These are phyloP conservation scores for Mionectes macconnelli DNA, from an alignment of 2,113 vertebrate genomes.

Conservation along the genomic window DNA sequence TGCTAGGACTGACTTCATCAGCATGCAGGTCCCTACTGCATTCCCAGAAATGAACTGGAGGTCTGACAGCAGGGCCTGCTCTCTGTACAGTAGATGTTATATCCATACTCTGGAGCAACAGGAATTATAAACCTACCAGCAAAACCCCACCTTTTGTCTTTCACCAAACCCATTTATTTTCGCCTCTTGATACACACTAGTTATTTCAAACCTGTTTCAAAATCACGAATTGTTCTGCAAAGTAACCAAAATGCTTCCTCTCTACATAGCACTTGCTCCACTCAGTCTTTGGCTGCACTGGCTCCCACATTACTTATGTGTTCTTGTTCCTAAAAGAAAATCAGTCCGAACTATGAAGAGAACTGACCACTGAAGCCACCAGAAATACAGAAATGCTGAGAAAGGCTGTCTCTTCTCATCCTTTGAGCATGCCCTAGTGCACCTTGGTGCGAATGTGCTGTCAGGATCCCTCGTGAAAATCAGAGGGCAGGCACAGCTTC, in stretches of 20 bases:
- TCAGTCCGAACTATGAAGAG: background rate
- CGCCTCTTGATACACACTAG: background rate
- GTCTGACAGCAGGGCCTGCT: background rate
- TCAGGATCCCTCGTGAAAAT: background rate
- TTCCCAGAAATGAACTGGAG: background rate
- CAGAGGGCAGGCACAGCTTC: accelerated
- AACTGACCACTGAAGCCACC: background rate
- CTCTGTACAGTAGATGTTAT: background rate
- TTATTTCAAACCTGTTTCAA: background rate
- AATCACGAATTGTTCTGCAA: background rate
- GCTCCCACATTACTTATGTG: background rate
- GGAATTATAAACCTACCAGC: background rate
- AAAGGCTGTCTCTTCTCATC: background rate
- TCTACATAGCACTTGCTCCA: background rate
- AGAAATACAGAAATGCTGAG: background rate
- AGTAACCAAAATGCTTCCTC: background rate
- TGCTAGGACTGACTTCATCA: constrained; percentile 16
- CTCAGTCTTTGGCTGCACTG: background rate
- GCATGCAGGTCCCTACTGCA: constrained; percentile 15
- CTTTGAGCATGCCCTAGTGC: background rate
- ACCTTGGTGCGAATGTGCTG: background rate
- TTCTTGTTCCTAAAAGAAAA: background rate
- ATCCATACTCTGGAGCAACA: background rate
- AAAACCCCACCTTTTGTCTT: background rate
- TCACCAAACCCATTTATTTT: background rate